phyloP scores from a whole-genome alignment of 64 coral and sea anemone species.

The Montipora capricornis region DNA sequence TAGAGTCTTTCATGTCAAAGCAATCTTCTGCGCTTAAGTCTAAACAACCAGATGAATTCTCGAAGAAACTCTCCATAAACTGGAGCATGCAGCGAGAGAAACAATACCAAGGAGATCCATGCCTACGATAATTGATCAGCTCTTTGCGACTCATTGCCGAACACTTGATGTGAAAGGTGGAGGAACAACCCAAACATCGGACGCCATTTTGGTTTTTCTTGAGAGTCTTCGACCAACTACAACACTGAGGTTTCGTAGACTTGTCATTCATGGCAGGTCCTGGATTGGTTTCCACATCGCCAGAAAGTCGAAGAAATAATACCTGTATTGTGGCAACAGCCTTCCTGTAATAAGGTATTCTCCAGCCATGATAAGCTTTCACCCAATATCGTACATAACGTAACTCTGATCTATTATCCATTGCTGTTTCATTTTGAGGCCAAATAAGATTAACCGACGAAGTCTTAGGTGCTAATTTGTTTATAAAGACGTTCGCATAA shows the following conservation, averaged over 20 bases:
- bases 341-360: no score
- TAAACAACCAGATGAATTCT: conserved; percentile 1
- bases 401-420: no score
- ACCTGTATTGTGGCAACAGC: no score
- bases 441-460: no score
- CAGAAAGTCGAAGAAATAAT: no score
- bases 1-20: not conserved
- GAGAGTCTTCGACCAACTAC: conserved; percentile 12
- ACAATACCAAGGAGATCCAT: conserved; percentile 3
- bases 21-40: not conserved
- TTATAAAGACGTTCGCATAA: no score
- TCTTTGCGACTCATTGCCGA: conserved; percentile 25
- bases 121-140: not conserved
- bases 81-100: conserved; percentile 2
- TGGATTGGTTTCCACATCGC: no score
- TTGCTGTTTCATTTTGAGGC: no score
- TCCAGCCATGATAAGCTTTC: no score
- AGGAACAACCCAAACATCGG: conserved; percentile 3
- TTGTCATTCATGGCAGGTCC: not conserved
- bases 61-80: conserved; percentile 18
- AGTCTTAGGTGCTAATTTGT: no score
- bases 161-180: conserved; percentile 30
- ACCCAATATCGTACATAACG: no score
- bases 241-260: not conserved
- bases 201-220: conserved; percentile 51